Base-by-base conservation (phyloP, 2,888 invertebrate genomes). In the Chalcis sispes region DNA sequence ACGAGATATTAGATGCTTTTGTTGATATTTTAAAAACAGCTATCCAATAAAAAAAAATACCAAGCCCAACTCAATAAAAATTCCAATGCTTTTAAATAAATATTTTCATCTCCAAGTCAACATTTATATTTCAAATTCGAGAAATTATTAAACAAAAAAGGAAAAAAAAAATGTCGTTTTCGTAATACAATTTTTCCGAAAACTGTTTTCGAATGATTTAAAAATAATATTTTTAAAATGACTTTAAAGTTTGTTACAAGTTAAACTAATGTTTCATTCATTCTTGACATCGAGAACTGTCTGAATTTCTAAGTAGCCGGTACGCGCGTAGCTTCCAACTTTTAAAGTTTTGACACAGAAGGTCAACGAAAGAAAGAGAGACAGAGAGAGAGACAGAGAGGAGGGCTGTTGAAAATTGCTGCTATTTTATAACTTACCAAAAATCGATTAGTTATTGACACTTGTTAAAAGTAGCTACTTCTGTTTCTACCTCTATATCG, bases 381-480 rank as follows among this genome's bases (percentile, higher is more conserved):
- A 36, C 5, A 36, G 36, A 36, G 36, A 36, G 36, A 36, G 23
- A 27, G n/a, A n/a, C n/a, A n/a, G n/a, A 54, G 23, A 50, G 50
- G 59, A 54, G 50, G 40, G 40, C 18, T 52, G 46, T 52, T 61
- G 61, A 67, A 73, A 67, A 67, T 61, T n/a, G 54, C 36, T 46
- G 56, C 27, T 13, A 32, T 73, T 73, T 61, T 54, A 46, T 32
- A 66, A 73, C 40, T 65, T 58, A 27, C 23, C 15, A 36, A 50
- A 66, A 72, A 59, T 73, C 66, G 36, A 66, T 73, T 50, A 66
- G 66, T 65, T 73, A 59, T 66, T 59, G 66, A 65, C 61, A 32
- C 1, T 13, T 10, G 36, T 18, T 40, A 25, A n/a, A 59, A 8
- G 8, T 42, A 42, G 42, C 2, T 2, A 42, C 42, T 42, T 7